Evolutionary conservation across 1,140 invertebrate species (phyloP).

Genomic region (Pinna nobilis): DNA sequence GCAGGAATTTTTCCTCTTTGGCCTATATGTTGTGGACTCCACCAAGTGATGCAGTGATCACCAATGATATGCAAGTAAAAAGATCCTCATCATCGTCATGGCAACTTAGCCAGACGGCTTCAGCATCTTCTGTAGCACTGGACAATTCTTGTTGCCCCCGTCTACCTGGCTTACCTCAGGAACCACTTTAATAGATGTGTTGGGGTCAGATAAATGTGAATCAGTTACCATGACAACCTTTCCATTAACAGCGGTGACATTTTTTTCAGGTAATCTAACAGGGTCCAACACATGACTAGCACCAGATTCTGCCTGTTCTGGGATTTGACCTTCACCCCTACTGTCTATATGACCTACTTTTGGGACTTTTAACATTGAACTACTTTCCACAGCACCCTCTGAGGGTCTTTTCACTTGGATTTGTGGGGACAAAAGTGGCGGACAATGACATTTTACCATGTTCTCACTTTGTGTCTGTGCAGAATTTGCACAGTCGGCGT

Average conservation of each 20-base stretch:
- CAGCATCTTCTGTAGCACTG: conserved; percentile 48
- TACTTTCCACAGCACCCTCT: neutral
- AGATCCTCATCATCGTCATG: too few relatives aligned
- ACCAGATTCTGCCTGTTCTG: neutral
- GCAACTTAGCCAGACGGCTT: too few relatives aligned
- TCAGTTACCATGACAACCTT: too few relatives aligned
- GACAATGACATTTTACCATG: too few relatives aligned
- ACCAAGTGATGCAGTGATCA: too few relatives aligned
- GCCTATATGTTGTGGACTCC: too few relatives aligned
- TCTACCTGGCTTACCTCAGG: conserved; percentile 16
- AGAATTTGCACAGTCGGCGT: neutral
- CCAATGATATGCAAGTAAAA: too few relatives aligned
- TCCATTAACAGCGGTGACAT: conserved; percentile 13
- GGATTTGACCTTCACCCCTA: neutral
- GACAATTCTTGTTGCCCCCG: conserved; percentile 27
- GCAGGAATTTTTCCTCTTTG: too few relatives aligned
- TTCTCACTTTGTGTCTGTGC: too few relatives aligned
- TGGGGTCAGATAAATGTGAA: too few relatives aligned
- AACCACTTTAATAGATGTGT: conserved; percentile 3
- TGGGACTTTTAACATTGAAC: conserved; percentile 11
- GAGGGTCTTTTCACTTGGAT: conserved; percentile 20
- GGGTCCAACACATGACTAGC: too few relatives aligned
- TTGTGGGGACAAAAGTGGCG: neutral
- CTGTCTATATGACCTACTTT: conserved; percentile 10
- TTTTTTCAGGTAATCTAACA: conserved; percentile 22